Base-by-base conservation (phyloP, 2,888 invertebrate genomes). In the Acrocyrtus sp. region DNA sequence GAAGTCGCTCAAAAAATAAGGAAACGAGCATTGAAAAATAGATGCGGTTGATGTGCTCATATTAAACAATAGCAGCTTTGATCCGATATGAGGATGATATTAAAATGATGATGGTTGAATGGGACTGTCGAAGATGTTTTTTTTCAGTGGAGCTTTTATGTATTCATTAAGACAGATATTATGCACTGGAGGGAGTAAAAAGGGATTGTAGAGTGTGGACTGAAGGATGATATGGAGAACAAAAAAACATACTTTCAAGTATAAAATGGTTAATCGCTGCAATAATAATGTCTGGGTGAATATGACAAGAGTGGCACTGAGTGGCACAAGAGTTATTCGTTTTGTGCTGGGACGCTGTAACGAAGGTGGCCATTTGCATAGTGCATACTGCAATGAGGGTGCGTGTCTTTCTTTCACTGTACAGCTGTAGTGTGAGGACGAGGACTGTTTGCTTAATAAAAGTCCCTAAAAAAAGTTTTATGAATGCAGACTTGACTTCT, bases 81-180 rank as follows among this genome's bases (percentile, higher is more conserved):
- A 50, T 56, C 27, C 17, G 56, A 57, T 57, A 57, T 70, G 57
- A 70, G 63, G 61, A 70, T 70, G 70, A 70, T 70, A 57, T n/a
- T n/a, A n/a, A n/a, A 63, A 70, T 45, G 45, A 17, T 62, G 70
- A 29, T 47, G 39, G 51, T 19, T 15, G 27, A 61, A 70, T 63
- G 70, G 63, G 57, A 57, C 54, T 50, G 43, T n/a, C n/a, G n/a
- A n/a, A n/a, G n/a, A n/a, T n/a, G n/a, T n/a, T n/a, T n/a, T n/a
- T n/a, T n/a, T n/a, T n/a, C 24, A 51, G 21, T 50, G 57, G 51
- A 45, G 70, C 70, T 62, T 70, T 70, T 63, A 70, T 70, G 70
- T 70, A 70, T 70, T 70, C 70, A 70, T 70, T 70, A 70, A 63
- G 57, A 10, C 57, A n/a, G n/a, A n/a, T n/a, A n/a, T 57, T 63